Conservation (phyloP, 1,140 invertebrate species). For the Pogonognathellus flavescens region DNA sequence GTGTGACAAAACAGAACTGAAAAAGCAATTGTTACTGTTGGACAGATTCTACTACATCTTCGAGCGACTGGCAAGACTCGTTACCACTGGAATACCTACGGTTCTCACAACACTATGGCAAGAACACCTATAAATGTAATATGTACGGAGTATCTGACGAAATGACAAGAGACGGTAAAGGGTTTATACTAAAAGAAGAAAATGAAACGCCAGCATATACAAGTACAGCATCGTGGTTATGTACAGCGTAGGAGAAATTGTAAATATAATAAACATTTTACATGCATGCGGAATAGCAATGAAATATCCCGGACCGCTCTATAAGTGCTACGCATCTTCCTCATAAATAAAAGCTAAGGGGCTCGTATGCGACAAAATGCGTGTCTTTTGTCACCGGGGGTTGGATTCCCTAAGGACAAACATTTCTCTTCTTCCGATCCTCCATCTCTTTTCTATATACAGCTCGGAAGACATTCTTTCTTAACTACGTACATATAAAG, state of each 20-base stretch:
- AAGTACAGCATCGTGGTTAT: neutral
- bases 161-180: conserved; percentile 34
- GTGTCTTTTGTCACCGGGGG: conserved; percentile 64
- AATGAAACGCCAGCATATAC: conserved; percentile 37
- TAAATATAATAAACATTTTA: conserved; percentile 51
- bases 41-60: conserved; percentile 36
- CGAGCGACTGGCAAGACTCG: conserved; percentile 16
- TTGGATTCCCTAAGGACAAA: conserved; percentile 59
- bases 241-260: conserved; percentile 36
- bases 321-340: conserved; percentile 37
- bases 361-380: conserved; percentile 63
- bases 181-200: neutral
- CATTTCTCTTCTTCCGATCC: conserved; percentile 61
- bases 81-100: neutral
- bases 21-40: conserved; percentile 42
- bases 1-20: conserved; percentile 54
- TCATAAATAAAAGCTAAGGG: conserved; percentile 58
- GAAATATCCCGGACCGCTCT: neutral
- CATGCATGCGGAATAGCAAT: conserved; percentile 21
- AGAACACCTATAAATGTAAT: neutral
- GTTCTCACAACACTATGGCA: neutral
- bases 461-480: conserved; percentile 36
- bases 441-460: conserved; percentile 38
- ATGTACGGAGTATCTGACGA: neutral
- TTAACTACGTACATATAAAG: neutral